Percentiles rank a stretch among this genome's conserved stretches.
Conservation (phyloP, 2,797 vertebrate species). For the Melopsittacus undulatus region DNA sequence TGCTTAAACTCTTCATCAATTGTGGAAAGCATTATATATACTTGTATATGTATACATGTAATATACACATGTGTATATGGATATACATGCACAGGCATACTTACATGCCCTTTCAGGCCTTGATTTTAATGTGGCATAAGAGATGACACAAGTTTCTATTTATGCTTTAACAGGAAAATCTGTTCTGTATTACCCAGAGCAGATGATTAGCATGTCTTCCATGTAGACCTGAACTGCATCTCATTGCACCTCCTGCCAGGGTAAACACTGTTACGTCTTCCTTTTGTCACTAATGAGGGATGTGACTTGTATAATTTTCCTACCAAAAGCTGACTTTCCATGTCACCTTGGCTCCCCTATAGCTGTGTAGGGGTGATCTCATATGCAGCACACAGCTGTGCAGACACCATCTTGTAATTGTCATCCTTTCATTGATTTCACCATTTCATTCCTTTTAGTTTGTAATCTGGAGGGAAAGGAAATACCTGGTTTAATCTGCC, state of each 20-base stretch:
- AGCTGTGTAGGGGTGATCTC: background rate
- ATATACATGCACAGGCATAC: background rate
- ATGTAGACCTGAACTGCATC: slow-evolving; percentile 15
- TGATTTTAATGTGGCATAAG: slow-evolving; percentile 28
- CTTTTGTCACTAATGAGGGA: background rate
- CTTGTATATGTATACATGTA: background rate
- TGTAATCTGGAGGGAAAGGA: background rate
- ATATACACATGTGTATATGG: background rate
- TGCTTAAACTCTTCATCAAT: background rate
- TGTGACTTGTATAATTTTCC: background rate
- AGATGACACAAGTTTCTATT: background rate
- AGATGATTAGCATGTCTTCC: slow-evolving; percentile 31
- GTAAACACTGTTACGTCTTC: background rate
- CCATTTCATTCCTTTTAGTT: background rate
- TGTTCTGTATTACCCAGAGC: background rate
- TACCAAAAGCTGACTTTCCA: slow-evolving; percentile 11
- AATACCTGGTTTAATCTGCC: background rate
- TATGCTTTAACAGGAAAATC: slow-evolving; percentile 23
- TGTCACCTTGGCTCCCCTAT: slow-evolving; percentile 7
- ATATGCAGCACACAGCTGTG: slow-evolving; percentile 1
- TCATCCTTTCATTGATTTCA: slow-evolving; percentile 19
- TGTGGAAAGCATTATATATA: rapidly evolving
- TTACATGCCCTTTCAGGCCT: slow-evolving; percentile 29
- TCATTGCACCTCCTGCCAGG: slow-evolving; percentile 11
- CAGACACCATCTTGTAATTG: background rate